A percentile compares a stretch with the other conserved stretches of the same genome.
Conservation (phyloP, 2,113 vertebrate species). For the Nannobrachium achirus region DNA sequence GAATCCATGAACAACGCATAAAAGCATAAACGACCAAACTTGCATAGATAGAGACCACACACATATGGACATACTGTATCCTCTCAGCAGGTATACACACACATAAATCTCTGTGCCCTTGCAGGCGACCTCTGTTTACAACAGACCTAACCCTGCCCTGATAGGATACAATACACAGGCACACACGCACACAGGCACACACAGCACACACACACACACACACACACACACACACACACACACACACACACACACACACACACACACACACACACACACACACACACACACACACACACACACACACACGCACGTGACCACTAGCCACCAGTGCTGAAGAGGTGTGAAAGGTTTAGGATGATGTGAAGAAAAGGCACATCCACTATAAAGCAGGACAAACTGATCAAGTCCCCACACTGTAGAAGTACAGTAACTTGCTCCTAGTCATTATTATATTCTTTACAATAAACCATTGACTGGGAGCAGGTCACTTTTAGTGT, state of each 20-base stretch:
- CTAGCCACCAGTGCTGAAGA: not conserved
- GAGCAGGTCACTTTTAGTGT: too few species aligned
- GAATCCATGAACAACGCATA: too few species aligned
- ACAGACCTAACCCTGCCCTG: not conserved
- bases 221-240: not conserved
- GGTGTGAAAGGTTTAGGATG: not conserved
- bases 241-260: not conserved
- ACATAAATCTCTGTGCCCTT: conserved; percentile 35
- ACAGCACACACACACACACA: not conserved
- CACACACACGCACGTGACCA: not conserved
- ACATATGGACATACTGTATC: too few species aligned
- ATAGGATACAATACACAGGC: too few species aligned
- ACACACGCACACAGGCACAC: too few species aligned
- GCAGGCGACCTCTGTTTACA: not conserved
- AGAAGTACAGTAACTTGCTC: not conserved
- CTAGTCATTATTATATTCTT: too few species aligned
- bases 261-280: not conserved
- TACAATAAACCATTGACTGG: too few species aligned
- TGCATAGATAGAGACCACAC: too few species aligned
- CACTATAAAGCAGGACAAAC: not conserved
- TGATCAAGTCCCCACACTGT: not conserved
- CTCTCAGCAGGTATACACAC: too few species aligned
- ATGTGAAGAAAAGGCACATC: not conserved
- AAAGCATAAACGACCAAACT: too few species aligned
- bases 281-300: not conserved